Percentiles rank a stretch among this genome's conserved stretches.
Evolutionary conservation across 2,797 vertebrate species (phyloP).

Genomic region (Protosalanx chinensis): DNA sequence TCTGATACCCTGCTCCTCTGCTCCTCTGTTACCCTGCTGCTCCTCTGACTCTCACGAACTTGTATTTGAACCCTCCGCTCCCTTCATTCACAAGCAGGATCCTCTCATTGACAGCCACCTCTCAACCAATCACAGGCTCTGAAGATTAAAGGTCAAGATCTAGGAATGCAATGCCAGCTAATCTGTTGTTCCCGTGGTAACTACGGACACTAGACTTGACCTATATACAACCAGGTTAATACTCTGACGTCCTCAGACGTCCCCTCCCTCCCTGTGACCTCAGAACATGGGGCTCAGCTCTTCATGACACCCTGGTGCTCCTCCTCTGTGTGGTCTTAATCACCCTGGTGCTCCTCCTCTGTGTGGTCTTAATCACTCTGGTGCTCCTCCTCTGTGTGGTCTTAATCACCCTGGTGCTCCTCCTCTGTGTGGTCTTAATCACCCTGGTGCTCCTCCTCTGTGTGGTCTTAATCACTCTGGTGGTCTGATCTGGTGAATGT

Average conservation of each 20-base stretch:
- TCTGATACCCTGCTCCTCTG: too few species aligned
- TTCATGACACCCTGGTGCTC: too few species aligned
- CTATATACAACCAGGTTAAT: conserved; percentile 62
- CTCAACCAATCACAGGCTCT: conserved; percentile 59
- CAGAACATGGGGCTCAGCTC: too few species aligned
- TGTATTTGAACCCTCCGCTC: conserved; percentile 66
- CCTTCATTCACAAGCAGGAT: conserved; percentile 55
- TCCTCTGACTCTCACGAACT: conserved; percentile 13
- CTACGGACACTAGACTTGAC: conserved; percentile 52
- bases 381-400: too few species aligned
- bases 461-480: too few species aligned
- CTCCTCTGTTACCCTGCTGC: conserved; percentile 10
- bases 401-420: too few species aligned
- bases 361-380: too few species aligned
- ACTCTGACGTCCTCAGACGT: conserved; percentile 45
- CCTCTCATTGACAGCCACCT: conserved; percentile 48
- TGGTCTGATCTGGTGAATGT: too few species aligned
- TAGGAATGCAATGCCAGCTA: conserved; percentile 24
- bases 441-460: too few species aligned
- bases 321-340: too few species aligned
- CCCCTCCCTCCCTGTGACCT: background rate
- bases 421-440: too few species aligned
- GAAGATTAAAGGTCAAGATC: conserved; percentile 61
- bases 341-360: too few species aligned
- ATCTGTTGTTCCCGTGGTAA: conserved; percentile 9